These are phyloP conservation scores for Periophthalmus modestus DNA, from an alignment of 2,113 vertebrate species.

Conservation along the genomic window DNA sequence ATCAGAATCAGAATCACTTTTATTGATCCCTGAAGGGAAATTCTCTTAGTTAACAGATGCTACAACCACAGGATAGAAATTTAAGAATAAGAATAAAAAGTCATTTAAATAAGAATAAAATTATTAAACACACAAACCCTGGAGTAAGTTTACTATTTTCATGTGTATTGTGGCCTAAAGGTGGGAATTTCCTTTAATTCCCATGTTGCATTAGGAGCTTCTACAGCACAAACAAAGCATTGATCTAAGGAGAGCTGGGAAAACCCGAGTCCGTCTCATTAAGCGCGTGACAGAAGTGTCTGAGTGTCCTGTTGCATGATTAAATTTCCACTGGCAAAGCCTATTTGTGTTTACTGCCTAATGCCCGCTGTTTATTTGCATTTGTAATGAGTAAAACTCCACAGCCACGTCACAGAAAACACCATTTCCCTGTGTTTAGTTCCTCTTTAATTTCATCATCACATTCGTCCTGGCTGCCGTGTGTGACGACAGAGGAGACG, in stretches of 20 bases:
- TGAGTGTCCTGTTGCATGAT: neutral
- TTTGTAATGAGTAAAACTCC: too few relatives aligned
- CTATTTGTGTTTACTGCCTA: neutral
- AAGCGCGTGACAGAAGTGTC: neutral
- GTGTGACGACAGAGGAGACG: neutral
- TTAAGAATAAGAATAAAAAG: too few relatives aligned
- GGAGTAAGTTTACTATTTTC: neutral
- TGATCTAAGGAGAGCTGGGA: neutral
- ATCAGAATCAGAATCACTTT: too few relatives aligned
- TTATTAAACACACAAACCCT: neutral
- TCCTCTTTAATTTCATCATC: neutral
- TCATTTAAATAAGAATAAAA: too few relatives aligned
- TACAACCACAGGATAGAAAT: too few relatives aligned
- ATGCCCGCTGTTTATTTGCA: neutral
- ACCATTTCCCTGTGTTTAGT: neutral
- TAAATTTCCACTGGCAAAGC: neutral
- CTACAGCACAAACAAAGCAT: neutral
- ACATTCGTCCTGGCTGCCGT: neutral
- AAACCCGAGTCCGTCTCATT: neutral
- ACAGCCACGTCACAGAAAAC: neutral
- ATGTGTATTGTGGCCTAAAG: neutral
- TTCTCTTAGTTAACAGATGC: too few relatives aligned
- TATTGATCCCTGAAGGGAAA: too few relatives aligned
- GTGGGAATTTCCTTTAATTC: slow-evolving; percentile 3
- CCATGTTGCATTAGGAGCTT: neutral